These are phyloP conservation scores for Teleopsis dalmanni DNA, from an alignment of 1,140 invertebrate genomes.

Conservation along the genomic window DNA sequence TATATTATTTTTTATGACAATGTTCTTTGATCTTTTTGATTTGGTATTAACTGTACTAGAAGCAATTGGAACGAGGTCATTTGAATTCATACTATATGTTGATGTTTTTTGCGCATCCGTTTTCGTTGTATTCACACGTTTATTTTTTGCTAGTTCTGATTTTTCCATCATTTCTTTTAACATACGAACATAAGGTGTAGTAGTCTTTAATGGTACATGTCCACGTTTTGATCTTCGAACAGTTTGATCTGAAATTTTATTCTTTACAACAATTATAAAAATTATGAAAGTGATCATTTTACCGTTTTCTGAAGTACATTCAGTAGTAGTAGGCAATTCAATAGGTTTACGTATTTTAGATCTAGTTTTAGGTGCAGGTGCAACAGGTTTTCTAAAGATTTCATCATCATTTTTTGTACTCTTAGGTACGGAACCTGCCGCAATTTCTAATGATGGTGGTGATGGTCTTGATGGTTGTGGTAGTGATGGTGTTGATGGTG, in stretches of 20 bases:
- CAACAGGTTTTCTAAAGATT: constrained; percentile 22
- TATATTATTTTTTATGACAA: not conserved
- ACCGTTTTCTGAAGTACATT: too few species aligned
- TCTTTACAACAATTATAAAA: not conserved
- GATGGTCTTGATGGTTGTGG: not conserved
- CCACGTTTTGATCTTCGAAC: constrained; percentile 29
- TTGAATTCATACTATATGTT: not conserved
- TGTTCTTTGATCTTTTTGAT: too few species aligned
- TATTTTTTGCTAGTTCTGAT: not conserved
- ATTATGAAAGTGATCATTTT: too few species aligned
- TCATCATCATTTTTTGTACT: constrained; percentile 3
- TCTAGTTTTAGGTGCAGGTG: constrained; percentile 14
- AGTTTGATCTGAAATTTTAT: not conserved
- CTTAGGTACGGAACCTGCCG: not conserved
- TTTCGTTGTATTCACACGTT: not conserved
- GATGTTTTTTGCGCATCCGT: not conserved
- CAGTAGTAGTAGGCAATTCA: not conserved
- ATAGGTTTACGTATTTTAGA: constrained; percentile 1
- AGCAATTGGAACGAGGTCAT: not conserved
- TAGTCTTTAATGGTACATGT: constrained; percentile 17
- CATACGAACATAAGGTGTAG: not conserved
- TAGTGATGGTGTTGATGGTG: not conserved
- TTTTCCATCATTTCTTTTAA: too few species aligned
- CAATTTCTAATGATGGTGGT: not conserved
- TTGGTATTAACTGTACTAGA: not conserved